Evolutionary conservation across 2,113 vertebrate genomes (phyloP).

Genomic region (Pygathrix nemaeus): DNA sequence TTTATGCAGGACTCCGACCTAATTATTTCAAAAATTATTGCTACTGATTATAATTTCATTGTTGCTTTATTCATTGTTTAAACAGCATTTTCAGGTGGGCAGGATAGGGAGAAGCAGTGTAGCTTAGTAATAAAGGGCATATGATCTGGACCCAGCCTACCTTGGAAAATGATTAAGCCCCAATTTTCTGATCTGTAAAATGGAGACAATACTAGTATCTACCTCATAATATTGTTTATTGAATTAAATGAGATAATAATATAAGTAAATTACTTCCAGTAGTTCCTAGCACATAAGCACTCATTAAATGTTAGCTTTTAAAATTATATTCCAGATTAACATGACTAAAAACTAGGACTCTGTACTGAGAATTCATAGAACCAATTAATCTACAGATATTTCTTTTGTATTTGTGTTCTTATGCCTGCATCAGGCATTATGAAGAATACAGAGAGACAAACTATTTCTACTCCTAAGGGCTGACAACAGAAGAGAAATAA

Average conservation of each 20-base stretch:
- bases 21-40: not conserved
- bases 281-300: not conserved
- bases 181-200: not conserved
- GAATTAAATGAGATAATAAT: not conserved
- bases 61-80: not conserved
- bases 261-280: not conserved
- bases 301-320: slow-evolving; percentile 7
- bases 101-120: not conserved
- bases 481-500: not conserved
- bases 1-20: not conserved
- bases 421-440: not conserved
- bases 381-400: not conserved
- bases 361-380: not conserved
- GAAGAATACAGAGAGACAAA: not conserved
- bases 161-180: not conserved
- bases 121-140: not conserved
- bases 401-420: not conserved
- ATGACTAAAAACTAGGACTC: not conserved
- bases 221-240: not conserved
- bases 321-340: not conserved
- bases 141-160: not conserved
- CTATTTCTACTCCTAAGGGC: not conserved
- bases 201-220: not conserved
- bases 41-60: not conserved
- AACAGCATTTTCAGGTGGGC: not conserved